Evolutionary conservation across 2,113 vertebrate species (phyloP).

Genomic region (Pterophyllum scalare): DNA sequence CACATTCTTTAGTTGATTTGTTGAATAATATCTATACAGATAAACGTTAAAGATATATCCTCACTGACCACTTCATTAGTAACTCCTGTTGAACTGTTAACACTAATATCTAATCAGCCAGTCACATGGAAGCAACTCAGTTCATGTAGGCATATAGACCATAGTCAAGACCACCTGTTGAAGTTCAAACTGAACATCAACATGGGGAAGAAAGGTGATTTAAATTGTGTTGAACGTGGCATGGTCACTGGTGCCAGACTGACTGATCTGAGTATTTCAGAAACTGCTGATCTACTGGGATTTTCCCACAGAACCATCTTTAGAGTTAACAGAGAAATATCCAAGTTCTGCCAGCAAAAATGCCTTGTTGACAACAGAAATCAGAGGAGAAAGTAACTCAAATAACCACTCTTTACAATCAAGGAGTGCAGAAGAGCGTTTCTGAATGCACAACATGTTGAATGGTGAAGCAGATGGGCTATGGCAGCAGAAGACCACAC

Average conservation of each 20-base stretch:
- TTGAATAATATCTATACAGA: not conserved
- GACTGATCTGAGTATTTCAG: slow-evolving; percentile 9
- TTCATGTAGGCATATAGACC: not conserved
- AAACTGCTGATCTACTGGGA: slow-evolving; percentile 4
- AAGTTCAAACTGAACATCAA: not conserved
- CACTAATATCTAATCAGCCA: not conserved
- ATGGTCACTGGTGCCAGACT: not conserved
- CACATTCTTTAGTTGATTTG: not conserved
- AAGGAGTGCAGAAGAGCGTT: not conserved
- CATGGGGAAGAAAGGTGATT: not conserved
- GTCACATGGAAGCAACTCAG: not conserved
- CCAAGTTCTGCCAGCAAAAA: not conserved
- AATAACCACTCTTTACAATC: not conserved
- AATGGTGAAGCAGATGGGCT: not conserved
- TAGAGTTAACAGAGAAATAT: not conserved
- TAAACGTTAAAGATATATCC: not conserved
- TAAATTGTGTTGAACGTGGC: not conserved
- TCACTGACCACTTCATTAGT: not conserved
- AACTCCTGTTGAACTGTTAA: not conserved
- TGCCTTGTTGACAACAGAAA: not conserved
- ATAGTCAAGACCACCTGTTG: not conserved
- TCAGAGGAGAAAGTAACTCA: not conserved
- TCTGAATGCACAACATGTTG: not conserved
- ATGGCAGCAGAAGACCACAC: not conserved
- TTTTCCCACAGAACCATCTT: not conserved